Evolutionary conservation across 2,113 vertebrate species (phyloP), one percentile per base, ranked within the genome.

Genomic region (Podarcis muralis): DNA sequence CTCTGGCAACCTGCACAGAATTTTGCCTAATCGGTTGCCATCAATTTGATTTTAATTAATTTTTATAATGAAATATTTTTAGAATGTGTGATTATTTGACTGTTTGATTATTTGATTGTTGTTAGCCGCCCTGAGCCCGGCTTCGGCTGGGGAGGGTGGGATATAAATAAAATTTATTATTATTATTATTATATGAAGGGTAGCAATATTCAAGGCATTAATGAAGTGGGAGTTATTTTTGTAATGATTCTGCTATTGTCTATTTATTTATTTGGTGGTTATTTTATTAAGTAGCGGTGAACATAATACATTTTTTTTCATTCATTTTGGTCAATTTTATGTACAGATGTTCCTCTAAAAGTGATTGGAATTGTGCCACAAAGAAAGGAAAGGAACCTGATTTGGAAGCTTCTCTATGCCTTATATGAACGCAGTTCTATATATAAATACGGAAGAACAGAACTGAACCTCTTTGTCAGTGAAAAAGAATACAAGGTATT

Each of bases 401-500:
- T 99, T 94, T 97, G 98, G 97, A 99, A 97, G 92, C 95, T 98
- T 89, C 59, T 97, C 88, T 98, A 98, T 18, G 77, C 95, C 88
- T 83, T 99, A 40, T 99, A 98, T 92, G 96, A 99, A 89, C 94
- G 97, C 86, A 92, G 74, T 88, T 99, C 98, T 79, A 68, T 99
- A 91, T 99, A 94, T 97, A 97, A 89, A 96, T 98, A 97, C 0
- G 99, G 99, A 93, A 98, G 99, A 94, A 35, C 98, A 86, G 98
- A 99, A 93, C 94, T 99, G 85, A 97, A 98, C 96, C 35, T 99
- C 91, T 98, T 99, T 91, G 91, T 99, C 37, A 97, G 95, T 82
- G 98, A 99, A 96, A 98, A 87, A 87, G 97, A 98, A 89, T 99
- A 97, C 90, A 93, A 92, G 96, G 99, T 99, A 97, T 85, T 53